These are phyloP conservation scores for Cinara cedri DNA, from an alignment of 2,888 invertebrate genomes.

Conservation along the genomic window DNA sequence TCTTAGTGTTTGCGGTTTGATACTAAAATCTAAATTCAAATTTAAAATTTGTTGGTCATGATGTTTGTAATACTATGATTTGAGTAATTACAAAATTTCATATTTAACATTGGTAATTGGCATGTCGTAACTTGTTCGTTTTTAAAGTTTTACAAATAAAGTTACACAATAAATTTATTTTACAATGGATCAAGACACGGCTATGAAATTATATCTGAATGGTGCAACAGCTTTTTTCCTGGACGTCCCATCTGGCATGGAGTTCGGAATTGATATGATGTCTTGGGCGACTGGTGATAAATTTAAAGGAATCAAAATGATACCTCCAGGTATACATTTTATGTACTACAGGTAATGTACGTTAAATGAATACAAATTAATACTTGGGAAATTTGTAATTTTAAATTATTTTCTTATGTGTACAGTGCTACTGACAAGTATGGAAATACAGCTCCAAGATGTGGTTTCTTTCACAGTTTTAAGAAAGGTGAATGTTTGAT, in stretches of 20 bases:
- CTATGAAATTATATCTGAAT: conserved; percentile 76
- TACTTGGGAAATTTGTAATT: neutral
- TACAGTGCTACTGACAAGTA: conserved; percentile 66
- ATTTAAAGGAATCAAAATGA: conserved; percentile 97
- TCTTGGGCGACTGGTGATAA: conserved; percentile 89
- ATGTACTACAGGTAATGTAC: conserved; percentile 79
- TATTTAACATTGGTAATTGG: too few species aligned
- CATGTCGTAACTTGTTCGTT: too few species aligned
- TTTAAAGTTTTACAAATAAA: too few species aligned
- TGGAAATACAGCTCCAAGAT: conserved; percentile 68
- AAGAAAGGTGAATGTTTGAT: conserved; percentile 81
- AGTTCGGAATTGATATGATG: conserved; percentile 95
- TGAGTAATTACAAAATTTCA: too few species aligned
- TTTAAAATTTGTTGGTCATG: too few species aligned
- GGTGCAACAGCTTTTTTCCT: conserved; percentile 85
- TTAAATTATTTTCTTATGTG: conserved; percentile 43
- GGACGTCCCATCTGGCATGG: conserved; percentile 86
- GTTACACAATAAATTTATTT: neutral
- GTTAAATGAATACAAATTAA: neutral
- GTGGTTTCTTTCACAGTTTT: conserved; percentile 88
- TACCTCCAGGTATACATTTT: conserved; percentile 94
- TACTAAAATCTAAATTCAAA: too few species aligned
- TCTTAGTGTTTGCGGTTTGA: too few species aligned
- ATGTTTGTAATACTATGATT: too few species aligned
- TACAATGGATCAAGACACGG: conserved; percentile 76